Conservation (phyloP, 2,113 vertebrate genomes). For the Stegostoma tigrinum region DNA sequence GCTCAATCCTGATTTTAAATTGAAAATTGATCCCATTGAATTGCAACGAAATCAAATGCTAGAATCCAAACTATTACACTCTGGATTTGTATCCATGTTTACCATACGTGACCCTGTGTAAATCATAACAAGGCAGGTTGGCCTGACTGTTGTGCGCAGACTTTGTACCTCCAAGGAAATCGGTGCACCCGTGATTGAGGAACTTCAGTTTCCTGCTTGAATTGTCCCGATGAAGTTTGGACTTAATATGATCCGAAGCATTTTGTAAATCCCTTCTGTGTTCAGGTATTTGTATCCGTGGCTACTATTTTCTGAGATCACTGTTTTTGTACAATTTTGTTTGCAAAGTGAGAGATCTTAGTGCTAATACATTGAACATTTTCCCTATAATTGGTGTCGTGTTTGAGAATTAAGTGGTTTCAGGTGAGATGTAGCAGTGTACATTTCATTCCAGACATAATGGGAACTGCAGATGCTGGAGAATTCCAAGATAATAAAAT, state of each 20-base stretch:
- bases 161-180: not conserved
- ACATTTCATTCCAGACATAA: not conserved
- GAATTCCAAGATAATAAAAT: no score
- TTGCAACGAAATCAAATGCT: not conserved
- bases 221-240: not conserved
- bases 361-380: not conserved
- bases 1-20: slow-evolving; percentile 7
- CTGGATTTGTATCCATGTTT: not conserved
- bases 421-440: not conserved
- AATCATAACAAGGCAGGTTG: not conserved
- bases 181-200: not conserved
- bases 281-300: not conserved
- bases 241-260: not conserved
- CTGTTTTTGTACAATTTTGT: not conserved
- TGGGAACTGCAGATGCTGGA: no score
- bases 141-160: not conserved
- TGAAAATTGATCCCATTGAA: not conserved
- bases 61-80: not conserved
- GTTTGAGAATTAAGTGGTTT: not conserved
- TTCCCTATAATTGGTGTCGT: not conserved
- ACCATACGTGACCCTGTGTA: not conserved
- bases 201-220: not conserved
- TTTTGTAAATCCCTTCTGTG: not conserved
- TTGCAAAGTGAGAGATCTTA: not conserved
- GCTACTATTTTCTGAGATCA: not conserved